Evolutionary conservation across 92 coral and sea anemone genomes (phyloP).

Genomic region (Ricordea florida): DNA sequence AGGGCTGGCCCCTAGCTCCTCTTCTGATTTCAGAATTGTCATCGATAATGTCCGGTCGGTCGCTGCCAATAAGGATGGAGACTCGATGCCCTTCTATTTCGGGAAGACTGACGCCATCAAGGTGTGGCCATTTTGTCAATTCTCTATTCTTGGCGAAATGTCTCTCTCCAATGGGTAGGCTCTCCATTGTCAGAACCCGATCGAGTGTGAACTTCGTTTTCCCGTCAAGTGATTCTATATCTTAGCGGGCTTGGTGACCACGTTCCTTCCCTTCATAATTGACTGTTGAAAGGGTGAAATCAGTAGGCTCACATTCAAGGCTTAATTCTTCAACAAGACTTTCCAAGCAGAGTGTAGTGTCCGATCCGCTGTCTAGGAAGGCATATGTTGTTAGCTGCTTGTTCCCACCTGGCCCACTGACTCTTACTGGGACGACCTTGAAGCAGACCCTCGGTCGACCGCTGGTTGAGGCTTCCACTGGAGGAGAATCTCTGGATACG

Average conservation of each 20-base stretch:
- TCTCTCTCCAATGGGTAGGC: slow-evolving; percentile 50
- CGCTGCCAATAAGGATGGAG: slow-evolving; percentile 42
- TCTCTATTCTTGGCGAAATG: slow-evolving; percentile 48
- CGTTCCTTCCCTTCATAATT: slow-evolving; percentile 29
- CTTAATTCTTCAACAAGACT: slow-evolving; percentile 32
- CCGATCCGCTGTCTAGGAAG: slow-evolving; percentile 64
- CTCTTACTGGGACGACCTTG: slow-evolving; percentile 57
- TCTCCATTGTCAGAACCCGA: slow-evolving; percentile 51
- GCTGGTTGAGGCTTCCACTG: not conserved
- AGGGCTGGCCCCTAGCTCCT: slow-evolving; percentile 55
- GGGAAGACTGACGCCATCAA: slow-evolving; percentile 26
- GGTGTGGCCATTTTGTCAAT: slow-evolving; percentile 50
- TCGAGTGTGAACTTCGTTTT: slow-evolving; percentile 42
- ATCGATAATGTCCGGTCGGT: slow-evolving; percentile 46
- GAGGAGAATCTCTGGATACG: slow-evolving; percentile 7
- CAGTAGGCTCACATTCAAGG: slow-evolving; percentile 8
- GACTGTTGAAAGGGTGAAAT: slow-evolving; percentile 47
- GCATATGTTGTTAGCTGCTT: slow-evolving; percentile 46
- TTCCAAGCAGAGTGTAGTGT: slow-evolving; percentile 49
- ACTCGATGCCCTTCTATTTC: slow-evolving; percentile 21
- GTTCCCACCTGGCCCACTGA: slow-evolving; percentile 27
- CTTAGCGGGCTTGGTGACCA: slow-evolving; percentile 32
- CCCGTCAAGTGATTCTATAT: slow-evolving; percentile 47
- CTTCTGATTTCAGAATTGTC: slow-evolving; percentile 32
- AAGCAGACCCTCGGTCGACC: slow-evolving; percentile 39